A percentile compares a stretch with the other conserved stretches of the same genome.
phyloP scores from a whole-genome alignment of 2,113 vertebrate species.

The Ondatra zibethicus region DNA sequence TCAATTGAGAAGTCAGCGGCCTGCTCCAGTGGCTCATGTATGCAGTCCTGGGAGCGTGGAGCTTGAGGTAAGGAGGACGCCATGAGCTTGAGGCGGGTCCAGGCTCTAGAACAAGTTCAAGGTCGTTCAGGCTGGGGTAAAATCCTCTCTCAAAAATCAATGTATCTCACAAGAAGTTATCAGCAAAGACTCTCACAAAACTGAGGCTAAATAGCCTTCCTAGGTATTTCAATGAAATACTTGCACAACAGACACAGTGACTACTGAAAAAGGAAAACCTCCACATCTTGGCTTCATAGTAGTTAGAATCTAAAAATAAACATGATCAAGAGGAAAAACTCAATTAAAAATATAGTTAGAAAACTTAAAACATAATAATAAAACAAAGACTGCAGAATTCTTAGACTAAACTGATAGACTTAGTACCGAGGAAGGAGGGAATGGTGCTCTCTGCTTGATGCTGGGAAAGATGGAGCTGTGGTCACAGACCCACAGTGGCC shows the following conservation, averaged over 20 bases:
- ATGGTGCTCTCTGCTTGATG: accelerated
- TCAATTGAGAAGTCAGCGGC: not conserved
- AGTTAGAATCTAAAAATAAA: not conserved
- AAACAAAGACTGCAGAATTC: not conserved
- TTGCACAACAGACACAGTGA: not conserved
- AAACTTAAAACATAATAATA: not conserved
- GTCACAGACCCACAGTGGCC: not conserved
- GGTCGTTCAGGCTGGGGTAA: not conserved
- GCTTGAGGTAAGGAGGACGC: not conserved
- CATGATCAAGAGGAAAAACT: not conserved
- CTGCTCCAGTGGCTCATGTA: not conserved
- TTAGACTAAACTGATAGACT: not conserved
- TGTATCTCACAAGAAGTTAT: not conserved
- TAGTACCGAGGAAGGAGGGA: not conserved
- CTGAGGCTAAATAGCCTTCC: not conserved
- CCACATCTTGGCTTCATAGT: not conserved
- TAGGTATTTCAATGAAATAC: not conserved
- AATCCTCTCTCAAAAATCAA: not conserved
- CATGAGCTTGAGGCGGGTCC: not conserved
- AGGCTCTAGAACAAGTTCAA: not conserved
- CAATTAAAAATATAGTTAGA: not conserved
- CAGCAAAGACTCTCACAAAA: not conserved
- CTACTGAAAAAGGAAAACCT: not conserved
- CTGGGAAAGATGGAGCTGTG: not conserved
- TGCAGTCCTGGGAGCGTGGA: not conserved